phyloP scores from a whole-genome alignment of 2,113 vertebrate genomes.

The Sinocyclocheilus maitianheensis region DNA sequence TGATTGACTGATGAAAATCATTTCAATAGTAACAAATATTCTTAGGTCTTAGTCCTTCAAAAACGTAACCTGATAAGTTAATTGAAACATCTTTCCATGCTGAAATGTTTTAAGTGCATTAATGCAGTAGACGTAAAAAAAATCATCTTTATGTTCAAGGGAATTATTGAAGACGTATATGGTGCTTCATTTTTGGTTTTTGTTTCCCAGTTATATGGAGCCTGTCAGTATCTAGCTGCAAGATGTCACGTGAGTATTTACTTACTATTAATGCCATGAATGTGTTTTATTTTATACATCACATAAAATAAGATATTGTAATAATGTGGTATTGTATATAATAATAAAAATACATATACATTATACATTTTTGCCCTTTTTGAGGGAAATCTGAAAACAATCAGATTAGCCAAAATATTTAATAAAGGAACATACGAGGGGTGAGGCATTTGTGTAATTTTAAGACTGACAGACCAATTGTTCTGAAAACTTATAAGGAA shows the following conservation, averaged over 20 bases:
- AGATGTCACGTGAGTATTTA: constrained; percentile 92
- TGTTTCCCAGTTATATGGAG: constrained; percentile 83
- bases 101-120: not conserved
- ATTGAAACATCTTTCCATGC: not conserved
- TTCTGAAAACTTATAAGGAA: not conserved
- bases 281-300: too few relatives aligned
- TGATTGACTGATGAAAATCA: not conserved
- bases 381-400: not conserved
- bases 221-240: constrained; percentile 97
- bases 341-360: too few relatives aligned
- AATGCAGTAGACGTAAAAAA: not conserved
- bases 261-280: too few relatives aligned
- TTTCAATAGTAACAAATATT: not conserved
- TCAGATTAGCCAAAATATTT: not conserved
- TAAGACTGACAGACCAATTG: not conserved
- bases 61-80: not conserved
- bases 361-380: not conserved
- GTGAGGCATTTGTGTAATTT: not conserved
- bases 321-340: too few relatives aligned
- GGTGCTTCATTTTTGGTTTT: not conserved
- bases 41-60: not conserved
- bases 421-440: not conserved
- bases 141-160: not conserved
- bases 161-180: not conserved
- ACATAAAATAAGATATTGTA: too few relatives aligned